These are phyloP conservation scores for Sebastolobus alascanus DNA, from an alignment of 2,797 vertebrate genomes.

Conservation along the genomic window DNA sequence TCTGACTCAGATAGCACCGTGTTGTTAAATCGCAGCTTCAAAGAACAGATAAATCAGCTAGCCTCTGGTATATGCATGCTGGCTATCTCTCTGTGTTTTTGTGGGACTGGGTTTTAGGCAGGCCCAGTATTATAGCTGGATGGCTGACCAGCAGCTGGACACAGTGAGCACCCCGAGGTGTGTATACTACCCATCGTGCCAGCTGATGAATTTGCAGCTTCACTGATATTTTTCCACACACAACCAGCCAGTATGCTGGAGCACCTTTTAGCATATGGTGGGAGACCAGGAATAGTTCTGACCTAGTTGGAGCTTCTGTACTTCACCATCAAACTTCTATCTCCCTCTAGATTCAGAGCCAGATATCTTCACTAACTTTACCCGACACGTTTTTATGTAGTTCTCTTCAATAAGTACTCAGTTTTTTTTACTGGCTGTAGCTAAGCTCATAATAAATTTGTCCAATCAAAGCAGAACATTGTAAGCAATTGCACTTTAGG, in stretches of 20 bases:
- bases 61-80: conserved; percentile 21
- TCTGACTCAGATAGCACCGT: conserved; percentile 5
- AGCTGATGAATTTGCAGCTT: conserved; percentile 74
- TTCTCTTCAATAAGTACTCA: conserved; percentile 42
- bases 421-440: conserved; percentile 49
- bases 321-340: conserved; percentile 73
- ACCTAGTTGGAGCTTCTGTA: conserved; percentile 84
- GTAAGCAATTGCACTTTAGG: neutral
- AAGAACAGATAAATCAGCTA: conserved; percentile 20
- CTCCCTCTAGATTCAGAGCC: conserved; percentile 61
- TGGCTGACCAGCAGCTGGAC: conserved; percentile 43
- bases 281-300: conserved; percentile 84
- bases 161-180: conserved; percentile 55
- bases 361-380: conserved; percentile 55
- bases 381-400: conserved; percentile 61
- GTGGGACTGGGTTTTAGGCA: conserved; percentile 22
- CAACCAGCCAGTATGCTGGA: conserved; percentile 53
- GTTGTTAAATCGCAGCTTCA: conserved; percentile 43
- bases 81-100: neutral
- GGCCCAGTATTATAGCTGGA: conserved; percentile 19
- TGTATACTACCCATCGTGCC: conserved; percentile 55
- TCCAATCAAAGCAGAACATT: conserved; percentile 7
- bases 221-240: conserved; percentile 73
- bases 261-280: conserved; percentile 80
- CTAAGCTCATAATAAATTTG: conserved; percentile 25